Conservation (phyloP, 2,888 invertebrate species). For the Digitonthophagus gazella region DNA sequence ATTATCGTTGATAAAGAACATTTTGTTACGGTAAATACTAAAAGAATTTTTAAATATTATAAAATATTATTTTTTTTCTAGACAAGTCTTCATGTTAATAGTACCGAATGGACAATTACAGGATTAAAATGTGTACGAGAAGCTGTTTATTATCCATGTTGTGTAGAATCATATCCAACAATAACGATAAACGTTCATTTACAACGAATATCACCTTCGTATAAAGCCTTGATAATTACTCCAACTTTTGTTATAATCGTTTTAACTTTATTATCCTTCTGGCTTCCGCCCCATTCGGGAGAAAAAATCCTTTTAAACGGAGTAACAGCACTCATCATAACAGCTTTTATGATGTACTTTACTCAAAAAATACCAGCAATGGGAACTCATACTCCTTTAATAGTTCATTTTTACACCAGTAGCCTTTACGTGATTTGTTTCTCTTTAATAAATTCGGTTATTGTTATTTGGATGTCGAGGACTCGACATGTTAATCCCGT, state of each 20-base stretch:
- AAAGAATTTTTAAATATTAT: constrained; percentile 6
- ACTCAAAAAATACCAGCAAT: constrained; percentile 59
- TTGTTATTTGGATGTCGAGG: constrained; percentile 56
- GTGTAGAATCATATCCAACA: constrained; percentile 57
- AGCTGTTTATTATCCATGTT: constrained; percentile 54
- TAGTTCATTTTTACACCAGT: constrained; percentile 59
- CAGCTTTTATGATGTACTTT: constrained; percentile 64
- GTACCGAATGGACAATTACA: constrained; percentile 55
- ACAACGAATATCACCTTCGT: constrained; percentile 59
- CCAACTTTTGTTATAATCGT: constrained; percentile 63
- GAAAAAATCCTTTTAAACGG: constrained; percentile 64
- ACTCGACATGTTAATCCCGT: constrained; percentile 51
- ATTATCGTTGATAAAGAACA: constrained; percentile 41
- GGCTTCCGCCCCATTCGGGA: constrained; percentile 65
- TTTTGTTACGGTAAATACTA: constrained; percentile 36
- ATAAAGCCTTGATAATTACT: constrained; percentile 61
- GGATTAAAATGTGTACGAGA: constrained; percentile 48
- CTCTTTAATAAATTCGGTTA: constrained; percentile 55
- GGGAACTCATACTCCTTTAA: constrained; percentile 56
- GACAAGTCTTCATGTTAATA: constrained; percentile 42
- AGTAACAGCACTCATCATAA: constrained; percentile 59
- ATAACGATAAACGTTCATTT: constrained; percentile 56
- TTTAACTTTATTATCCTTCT: constrained; percentile 61
- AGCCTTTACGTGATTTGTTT: constrained; percentile 56
- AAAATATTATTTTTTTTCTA: constrained; percentile 30